Evolutionary conservation across 2,113 vertebrate species (phyloP), one percentile per base, ranked within the genome.

Genomic region (Syngnathus floridae): DNA sequence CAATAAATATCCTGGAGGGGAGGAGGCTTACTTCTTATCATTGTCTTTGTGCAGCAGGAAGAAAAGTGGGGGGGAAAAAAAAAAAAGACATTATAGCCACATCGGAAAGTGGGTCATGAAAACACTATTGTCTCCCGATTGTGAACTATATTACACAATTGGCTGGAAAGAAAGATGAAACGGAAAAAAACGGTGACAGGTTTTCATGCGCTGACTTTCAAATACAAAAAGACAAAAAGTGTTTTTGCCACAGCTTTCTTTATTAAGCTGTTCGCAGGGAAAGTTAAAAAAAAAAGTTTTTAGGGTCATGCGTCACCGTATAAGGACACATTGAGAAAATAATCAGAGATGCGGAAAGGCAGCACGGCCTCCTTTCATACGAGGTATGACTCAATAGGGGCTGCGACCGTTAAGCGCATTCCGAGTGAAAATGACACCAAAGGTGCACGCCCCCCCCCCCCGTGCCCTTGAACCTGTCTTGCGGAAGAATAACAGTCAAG

Each of bases 1-100:
- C 77, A 80, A 86, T 83, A 87, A 85, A 85, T 79, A 80, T 78
- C 72, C 62, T 77, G 72, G 75, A 77, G 81, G 73, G 73, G 65
- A 64, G 75, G 82, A 82, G 75, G 13, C 5, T 7, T 38, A 48
- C 21, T 45, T 80, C 66, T 80, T 81, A 76, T 76, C 43, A 71
- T 74, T 77, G 51, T 70, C 63, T 82, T 63, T 82, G 58, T 71
- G 73, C 70, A 66, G 51, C 45, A 64, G 69, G 21, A 62, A 72
- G 60, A n/a, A 21, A 17, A 9, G 38, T 9, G 36, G 70, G 65
- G 38, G 49, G 54, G 0, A 56, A 46, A 40, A n/a, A n/a, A 64
- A 64, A 66, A 71, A 73, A 75, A 64, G 65, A 76, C 45, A 67
- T 79, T 80, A 74, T 58, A 75, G 80, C 81, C 82, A 69, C 59